Evolutionary conservation across 2,888 invertebrate species (phyloP).

Genomic region (Orthosia gothica): DNA sequence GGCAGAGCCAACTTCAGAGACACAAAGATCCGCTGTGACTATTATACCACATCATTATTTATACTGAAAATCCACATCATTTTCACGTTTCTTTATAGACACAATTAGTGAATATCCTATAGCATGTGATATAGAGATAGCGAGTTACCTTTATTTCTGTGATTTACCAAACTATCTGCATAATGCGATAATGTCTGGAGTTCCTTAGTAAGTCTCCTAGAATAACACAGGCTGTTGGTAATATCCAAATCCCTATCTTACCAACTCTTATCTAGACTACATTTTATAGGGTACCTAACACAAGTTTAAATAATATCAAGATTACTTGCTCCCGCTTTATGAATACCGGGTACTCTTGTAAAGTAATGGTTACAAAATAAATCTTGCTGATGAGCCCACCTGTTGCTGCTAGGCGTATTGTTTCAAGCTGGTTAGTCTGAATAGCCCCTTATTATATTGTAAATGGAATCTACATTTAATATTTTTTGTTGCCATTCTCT

Average conservation of each 20-base stretch:
- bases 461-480: constrained; percentile 24
- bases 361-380: constrained; percentile 46
- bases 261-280: neutral
- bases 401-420: constrained; percentile 38
- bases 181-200: neutral
- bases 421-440: constrained; percentile 6
- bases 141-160: too few species aligned
- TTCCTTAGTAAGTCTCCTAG: neutral
- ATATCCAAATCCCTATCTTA: neutral
- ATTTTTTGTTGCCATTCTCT: constrained; percentile 18
- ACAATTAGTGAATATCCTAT: too few species aligned
- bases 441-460: constrained; percentile 4
- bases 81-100: too few species aligned
- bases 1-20: too few species aligned
- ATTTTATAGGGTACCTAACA: neutral
- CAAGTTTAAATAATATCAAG: constrained; percentile 26
- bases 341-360: constrained; percentile 37
- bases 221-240: neutral
- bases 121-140: too few species aligned
- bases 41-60: too few species aligned
- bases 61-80: too few species aligned
- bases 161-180: neutral
- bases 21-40: too few species aligned
- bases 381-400: constrained; percentile 55
- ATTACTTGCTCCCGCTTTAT: constrained; percentile 28